Conservation (phyloP, 2,888 invertebrate species). For the Drosophila neonasuta region DNA sequence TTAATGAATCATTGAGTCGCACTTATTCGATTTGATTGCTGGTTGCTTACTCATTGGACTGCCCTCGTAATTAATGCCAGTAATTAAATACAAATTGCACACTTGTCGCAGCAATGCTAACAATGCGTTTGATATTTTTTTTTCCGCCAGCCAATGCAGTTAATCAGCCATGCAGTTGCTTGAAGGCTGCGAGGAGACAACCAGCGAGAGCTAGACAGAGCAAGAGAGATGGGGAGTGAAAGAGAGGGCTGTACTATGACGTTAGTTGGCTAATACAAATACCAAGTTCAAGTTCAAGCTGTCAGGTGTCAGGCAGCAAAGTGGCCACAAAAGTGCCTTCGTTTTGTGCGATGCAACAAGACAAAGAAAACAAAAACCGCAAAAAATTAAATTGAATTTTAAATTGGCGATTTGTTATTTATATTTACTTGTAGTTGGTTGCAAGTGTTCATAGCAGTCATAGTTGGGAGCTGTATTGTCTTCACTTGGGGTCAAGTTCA, state of each 20-base stretch:
- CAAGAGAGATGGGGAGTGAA: neutral
- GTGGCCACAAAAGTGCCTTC: slow-evolving; percentile 60
- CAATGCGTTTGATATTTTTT: slow-evolving; percentile 61
- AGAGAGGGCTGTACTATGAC: slow-evolving; percentile 1
- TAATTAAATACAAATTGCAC: slow-evolving; percentile 75
- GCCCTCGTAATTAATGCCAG: slow-evolving; percentile 49
- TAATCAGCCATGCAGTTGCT: slow-evolving; percentile 30
- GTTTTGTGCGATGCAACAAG: slow-evolving; percentile 41
- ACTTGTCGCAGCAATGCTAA: slow-evolving; percentile 67
- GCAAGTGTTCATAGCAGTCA: slow-evolving; percentile 4
- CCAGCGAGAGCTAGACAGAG: slow-evolving; percentile 5
- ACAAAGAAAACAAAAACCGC: slow-evolving; percentile 48
- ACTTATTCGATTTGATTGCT: neutral
- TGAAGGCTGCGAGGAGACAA: slow-evolving; percentile 12
- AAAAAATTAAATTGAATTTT: slow-evolving; percentile 49
- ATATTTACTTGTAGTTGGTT: slow-evolving; percentile 29
- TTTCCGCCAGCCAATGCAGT: slow-evolving; percentile 39
- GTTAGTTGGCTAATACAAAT: slow-evolving; percentile 38
- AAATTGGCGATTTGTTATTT: slow-evolving; percentile 28
- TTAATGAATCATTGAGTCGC: neutral
- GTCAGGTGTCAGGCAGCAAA: slow-evolving; percentile 52
- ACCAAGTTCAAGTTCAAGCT: slow-evolving; percentile 74
- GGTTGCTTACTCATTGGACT: slow-evolving; percentile 1
- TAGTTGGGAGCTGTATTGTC: slow-evolving; percentile 53
- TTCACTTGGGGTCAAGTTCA: slow-evolving; percentile 72